These are phyloP conservation scores for Rhagologus leucostigma DNA, from an alignment of 2,113 vertebrate genomes.

Conservation along the genomic window DNA sequence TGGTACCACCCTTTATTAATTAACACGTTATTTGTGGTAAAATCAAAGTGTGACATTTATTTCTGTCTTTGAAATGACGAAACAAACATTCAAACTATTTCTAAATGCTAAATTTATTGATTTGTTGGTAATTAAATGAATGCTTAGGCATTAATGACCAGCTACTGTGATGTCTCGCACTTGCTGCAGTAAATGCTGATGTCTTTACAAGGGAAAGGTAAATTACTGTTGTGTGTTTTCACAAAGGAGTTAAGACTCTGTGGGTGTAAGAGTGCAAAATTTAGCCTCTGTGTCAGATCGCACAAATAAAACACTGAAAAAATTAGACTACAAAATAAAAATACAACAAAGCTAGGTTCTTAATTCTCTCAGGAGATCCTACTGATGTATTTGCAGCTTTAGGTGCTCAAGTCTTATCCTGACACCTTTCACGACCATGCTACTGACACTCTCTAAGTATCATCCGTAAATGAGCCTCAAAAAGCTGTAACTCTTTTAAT, in stretches of 20 bases:
- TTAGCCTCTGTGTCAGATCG: background rate
- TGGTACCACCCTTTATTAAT: background rate
- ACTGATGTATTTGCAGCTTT: background rate
- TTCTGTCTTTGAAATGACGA: background rate
- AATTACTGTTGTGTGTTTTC: background rate
- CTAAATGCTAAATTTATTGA: background rate
- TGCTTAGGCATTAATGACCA: background rate
- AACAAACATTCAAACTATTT: background rate
- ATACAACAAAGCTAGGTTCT: rapidly evolving
- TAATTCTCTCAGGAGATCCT: background rate
- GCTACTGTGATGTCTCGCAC: background rate
- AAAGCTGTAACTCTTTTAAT: background rate
- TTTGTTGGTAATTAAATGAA: background rate
- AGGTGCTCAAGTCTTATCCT: background rate
- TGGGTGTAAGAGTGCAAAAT: background rate
- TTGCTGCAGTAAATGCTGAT: background rate
- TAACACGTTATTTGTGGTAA: background rate
- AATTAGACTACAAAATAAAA: background rate
- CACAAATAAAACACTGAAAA: background rate
- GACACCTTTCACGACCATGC: background rate
- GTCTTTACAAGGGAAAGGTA: background rate
- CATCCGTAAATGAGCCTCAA: background rate
- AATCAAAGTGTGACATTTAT: background rate
- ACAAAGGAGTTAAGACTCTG: background rate
- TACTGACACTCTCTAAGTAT: background rate